Evolutionary conservation across 2,113 vertebrate species (phyloP).

Genomic region (Aleadryas rufinucha): DNA sequence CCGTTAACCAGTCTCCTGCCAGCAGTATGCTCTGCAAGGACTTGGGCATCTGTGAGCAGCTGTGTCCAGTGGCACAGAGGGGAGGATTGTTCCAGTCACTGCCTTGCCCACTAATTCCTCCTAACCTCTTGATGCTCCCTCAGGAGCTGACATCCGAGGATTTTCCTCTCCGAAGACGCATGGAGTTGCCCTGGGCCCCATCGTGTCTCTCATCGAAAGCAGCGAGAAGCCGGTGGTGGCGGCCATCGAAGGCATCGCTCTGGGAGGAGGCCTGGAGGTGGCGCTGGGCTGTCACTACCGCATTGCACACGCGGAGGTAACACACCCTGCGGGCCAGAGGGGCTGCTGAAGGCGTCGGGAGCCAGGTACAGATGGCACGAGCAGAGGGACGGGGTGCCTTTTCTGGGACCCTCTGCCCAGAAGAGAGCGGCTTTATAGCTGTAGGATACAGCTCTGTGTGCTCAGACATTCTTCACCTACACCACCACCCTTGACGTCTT

Average conservation of each 20-base stretch:
- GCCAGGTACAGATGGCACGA: neutral
- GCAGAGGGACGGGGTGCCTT: neutral
- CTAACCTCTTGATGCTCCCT: neutral
- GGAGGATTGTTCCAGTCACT: neutral
- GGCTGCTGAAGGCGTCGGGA: neutral
- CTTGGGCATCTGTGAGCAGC: neutral
- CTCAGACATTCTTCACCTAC: neutral
- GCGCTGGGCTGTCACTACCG: conserved; percentile 92
- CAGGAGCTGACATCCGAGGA: conserved; percentile 86
- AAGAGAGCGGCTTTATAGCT: neutral
- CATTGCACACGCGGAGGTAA: conserved; percentile 83
- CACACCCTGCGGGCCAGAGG: accelerated
- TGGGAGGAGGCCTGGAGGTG: conserved; percentile 90
- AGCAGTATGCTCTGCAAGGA: neutral
- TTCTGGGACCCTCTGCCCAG: neutral
- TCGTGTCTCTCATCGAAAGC: conserved; percentile 80
- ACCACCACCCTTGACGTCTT: neutral
- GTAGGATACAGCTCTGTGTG: neutral
- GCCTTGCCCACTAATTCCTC: neutral
- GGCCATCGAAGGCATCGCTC: conserved; percentile 84
- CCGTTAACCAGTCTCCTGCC: neutral
- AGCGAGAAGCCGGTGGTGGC: conserved; percentile 86
- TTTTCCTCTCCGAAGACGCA: conserved; percentile 31
- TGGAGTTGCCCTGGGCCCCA: neutral
- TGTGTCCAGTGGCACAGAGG: neutral